A percentile compares a stretch with the other conserved stretches of the same genome.
These are phyloP conservation scores for Brenthis hecate DNA, from an alignment of 2,888 invertebrate species.

Conservation along the genomic window DNA sequence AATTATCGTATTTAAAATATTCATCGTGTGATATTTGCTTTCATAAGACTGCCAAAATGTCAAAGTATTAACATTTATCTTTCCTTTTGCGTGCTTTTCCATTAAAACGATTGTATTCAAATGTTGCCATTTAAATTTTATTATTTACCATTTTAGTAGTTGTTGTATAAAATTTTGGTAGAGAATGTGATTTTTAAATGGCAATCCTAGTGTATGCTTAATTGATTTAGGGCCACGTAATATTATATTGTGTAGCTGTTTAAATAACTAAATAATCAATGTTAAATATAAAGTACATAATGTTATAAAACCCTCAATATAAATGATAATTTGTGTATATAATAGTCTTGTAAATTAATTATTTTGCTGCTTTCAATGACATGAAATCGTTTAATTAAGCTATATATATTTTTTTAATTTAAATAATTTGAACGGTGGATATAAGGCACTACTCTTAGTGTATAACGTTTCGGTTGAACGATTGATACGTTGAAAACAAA, in stretches of 20 bases:
- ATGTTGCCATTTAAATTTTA: conserved; percentile 43
- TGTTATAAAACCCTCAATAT: conserved; percentile 27
- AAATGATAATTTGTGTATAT: conserved; percentile 31
- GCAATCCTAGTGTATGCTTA: conserved; percentile 45
- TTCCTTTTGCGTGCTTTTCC: conserved; percentile 23
- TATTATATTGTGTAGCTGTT: conserved; percentile 28
- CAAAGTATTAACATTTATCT: conserved; percentile 55
- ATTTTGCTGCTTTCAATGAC: conserved; percentile 29
- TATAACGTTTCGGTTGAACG: no score
- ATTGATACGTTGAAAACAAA: no score
- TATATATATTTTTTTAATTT: no score
- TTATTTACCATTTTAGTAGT: conserved; percentile 26
- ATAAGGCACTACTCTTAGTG: no score
- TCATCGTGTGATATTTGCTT: conserved; percentile 30
- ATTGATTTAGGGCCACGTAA: conserved; percentile 27
- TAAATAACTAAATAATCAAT: conserved; percentile 20
- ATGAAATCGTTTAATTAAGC: no score
- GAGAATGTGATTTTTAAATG: conserved; percentile 43
- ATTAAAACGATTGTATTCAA: conserved; percentile 22
- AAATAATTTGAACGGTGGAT: no score
- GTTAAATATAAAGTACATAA: conserved; percentile 26
- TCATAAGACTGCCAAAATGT: conserved; percentile 43
- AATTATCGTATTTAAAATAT: conserved; percentile 2
- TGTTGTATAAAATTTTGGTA: conserved; percentile 37
- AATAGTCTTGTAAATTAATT: conserved; percentile 24